These are phyloP conservation scores for Chrysemys picta DNA, from an alignment of 2,113 vertebrate species.

Conservation along the genomic window DNA sequence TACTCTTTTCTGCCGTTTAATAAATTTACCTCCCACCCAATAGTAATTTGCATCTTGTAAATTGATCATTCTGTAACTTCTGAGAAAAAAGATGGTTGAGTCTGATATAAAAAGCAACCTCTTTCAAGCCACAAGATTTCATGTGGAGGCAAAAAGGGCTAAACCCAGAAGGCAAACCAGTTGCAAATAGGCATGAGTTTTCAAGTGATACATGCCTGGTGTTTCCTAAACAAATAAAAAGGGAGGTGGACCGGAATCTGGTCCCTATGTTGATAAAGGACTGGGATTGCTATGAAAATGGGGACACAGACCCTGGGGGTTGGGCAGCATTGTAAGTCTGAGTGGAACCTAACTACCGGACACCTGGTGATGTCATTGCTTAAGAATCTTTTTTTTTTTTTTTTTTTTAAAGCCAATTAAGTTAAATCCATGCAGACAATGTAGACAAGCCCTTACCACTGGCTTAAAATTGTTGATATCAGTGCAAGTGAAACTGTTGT, in stretches of 20 bases:
- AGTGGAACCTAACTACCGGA: neutral
- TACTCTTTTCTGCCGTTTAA: slow-evolving; percentile 27
- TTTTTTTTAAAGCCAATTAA: accelerated
- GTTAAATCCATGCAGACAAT: neutral
- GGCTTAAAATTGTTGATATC: neutral
- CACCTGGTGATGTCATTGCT: neutral
- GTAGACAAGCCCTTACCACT: accelerated
- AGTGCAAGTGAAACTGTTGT: neutral
- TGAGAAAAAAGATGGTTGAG: slow-evolving; percentile 28
- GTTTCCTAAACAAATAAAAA: neutral
- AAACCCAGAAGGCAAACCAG: neutral
- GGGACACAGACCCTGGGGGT: accelerated
- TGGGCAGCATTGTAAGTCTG: neutral
- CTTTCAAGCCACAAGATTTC: neutral
- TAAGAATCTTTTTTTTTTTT: neutral
- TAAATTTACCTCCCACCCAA: slow-evolving; percentile 41
- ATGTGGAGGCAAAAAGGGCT: neutral
- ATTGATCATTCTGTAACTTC: neutral
- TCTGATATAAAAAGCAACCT: neutral
- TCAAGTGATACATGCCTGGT: neutral
- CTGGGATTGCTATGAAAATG: accelerated
- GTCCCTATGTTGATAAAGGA: neutral
- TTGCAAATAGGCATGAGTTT: neutral
- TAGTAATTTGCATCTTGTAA: slow-evolving; percentile 41
- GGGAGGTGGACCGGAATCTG: neutral